Base-by-base conservation (phyloP, 2,888 invertebrate genomes). In the Abrostola triplasia region DNA sequence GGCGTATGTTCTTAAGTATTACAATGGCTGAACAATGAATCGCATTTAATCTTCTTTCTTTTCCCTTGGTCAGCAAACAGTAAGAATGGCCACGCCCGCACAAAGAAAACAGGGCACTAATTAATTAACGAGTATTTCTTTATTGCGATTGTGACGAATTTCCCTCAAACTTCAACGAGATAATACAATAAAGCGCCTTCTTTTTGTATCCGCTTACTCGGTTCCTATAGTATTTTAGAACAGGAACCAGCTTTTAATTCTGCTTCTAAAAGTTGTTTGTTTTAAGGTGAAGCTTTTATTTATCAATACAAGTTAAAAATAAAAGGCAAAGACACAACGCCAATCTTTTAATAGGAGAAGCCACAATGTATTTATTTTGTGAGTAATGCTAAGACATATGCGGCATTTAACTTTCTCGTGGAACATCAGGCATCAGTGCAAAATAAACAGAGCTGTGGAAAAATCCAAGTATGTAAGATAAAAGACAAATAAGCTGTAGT, bases 31-130 rank as follows among this genome's bases (percentile, higher is more conserved):
- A 84, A 90, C 90, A 90, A 90, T 89, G 68, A 76, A 62, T 67
- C 87, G 83, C 87, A 84, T 90, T 91, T 92, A 92, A 92, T 92
- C 91, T 89, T 90, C 89, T 92, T 91, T 89, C 88, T 89, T 91
- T 88, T 88, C 84, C 88, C 87, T 88, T 84, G 79, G 84, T 84
- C 82, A 79, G 87, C 85, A 88, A 90, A 88, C 88, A 87, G 84
- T 86, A 90, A 89, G 86, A 88, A 87, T 76, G 71, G 84, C 85
- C 89, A 89, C 92, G 84, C 91, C 90, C 90, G 84, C 85, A 86
- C 87, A 84, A 84, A 85, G 86, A 84, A 88, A 90, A 91, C 90
- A 89, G 81, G 83, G 68, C 87, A 82, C 85, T 92, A 92, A 92
- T 92, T 93, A 92, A 93, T 92, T 92, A 90, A 84, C 74, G 84